phyloP scores from a whole-genome alignment of 2,797 vertebrate species.

The Rhabdophis nuchalis region DNA sequence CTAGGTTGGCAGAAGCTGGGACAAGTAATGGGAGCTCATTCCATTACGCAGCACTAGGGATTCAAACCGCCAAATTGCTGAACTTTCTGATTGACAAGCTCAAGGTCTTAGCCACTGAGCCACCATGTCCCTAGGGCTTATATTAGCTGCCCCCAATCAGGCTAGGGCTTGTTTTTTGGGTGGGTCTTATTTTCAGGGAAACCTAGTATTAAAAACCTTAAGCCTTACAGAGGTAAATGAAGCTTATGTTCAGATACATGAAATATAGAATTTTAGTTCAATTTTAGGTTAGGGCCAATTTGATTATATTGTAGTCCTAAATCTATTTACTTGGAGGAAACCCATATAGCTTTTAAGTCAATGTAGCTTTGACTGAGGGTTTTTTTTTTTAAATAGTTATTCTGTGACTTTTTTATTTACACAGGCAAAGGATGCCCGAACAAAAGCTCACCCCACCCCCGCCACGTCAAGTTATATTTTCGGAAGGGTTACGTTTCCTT shows the following conservation, averaged over 20 bases:
- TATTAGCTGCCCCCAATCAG: no score
- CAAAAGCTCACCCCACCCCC: not conserved
- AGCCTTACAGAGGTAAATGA: not conserved
- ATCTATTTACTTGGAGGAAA: not conserved
- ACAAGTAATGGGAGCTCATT: no score
- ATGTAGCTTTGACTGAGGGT: not conserved
- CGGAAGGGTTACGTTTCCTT: slow-evolving; percentile 80
- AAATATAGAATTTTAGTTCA: not conserved
- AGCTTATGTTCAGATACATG: not conserved
- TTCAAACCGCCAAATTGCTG: no score
- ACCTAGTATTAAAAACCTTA: not conserved
- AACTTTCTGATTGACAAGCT: no score
- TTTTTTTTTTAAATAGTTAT: not conserved
- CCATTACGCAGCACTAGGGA: no score
- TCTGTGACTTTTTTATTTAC: slow-evolving; percentile 13
- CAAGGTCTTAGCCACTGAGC: no score
- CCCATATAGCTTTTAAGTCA: not conserved
- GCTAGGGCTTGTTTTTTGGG: no score
- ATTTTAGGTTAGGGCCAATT: not conserved
- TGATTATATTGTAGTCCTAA: not conserved
- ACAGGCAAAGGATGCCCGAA: slow-evolving; percentile 12
- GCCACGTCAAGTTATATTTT: slow-evolving; percentile 73
- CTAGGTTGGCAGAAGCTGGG: no score
- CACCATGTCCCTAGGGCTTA: no score
- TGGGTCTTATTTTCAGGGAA: no score